Evolutionary conservation across 2,797 vertebrate species (phyloP).

Genomic region (Centropyge bicolor): DNA sequence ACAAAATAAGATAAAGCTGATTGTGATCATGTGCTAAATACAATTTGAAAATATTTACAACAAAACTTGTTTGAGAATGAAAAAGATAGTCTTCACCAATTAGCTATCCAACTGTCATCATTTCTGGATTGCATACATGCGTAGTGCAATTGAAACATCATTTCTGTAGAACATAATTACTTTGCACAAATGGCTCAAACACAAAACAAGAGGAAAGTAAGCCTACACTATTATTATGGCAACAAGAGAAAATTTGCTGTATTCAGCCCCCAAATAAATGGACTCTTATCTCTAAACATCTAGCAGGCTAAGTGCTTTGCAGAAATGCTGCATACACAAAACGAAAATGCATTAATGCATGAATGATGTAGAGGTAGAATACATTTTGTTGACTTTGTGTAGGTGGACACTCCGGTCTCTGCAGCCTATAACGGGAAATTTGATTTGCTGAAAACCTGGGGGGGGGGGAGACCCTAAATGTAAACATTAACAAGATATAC

Average conservation of each 20-base stretch:
- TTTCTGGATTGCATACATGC: background rate
- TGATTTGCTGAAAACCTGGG: conserved; percentile 5
- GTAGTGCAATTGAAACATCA: background rate
- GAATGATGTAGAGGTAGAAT: conserved; percentile 13
- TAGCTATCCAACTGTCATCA: background rate
- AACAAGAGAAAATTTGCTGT: background rate
- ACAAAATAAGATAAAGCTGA: conserved; percentile 2
- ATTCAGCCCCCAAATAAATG: background rate
- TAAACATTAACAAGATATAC: conserved; percentile 3
- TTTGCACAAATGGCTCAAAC: background rate
- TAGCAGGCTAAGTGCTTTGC: conserved; percentile 6
- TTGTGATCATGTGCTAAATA: background rate
- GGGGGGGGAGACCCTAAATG: no score
- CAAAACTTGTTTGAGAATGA: background rate
- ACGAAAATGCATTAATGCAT: conserved; percentile 30
- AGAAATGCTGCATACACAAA: conserved; percentile 26
- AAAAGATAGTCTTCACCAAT: background rate
- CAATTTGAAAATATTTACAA: no score
- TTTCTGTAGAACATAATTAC: background rate
- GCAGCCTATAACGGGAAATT: conserved; percentile 10
- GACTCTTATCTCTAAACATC: conserved; percentile 16
- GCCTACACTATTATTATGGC: background rate
- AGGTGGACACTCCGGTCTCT: background rate
- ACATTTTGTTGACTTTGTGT: background rate
- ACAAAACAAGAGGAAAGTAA: background rate